Conservation (phyloP, 1,140 invertebrate genomes). For the Drosophila simulans region DNA sequence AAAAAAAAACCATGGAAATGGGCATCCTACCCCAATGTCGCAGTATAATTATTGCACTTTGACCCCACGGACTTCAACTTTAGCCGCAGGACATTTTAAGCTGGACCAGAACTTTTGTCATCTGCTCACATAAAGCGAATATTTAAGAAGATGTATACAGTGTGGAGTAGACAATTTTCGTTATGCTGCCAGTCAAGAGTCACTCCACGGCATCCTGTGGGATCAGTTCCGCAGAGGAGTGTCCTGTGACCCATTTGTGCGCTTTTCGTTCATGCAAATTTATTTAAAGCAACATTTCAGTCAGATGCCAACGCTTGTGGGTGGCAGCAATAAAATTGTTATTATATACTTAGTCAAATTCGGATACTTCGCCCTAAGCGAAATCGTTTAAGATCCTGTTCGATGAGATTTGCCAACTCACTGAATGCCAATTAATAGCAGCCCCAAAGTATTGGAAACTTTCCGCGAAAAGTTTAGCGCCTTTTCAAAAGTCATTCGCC, state of each 20-base stretch:
- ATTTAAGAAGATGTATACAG: constrained; percentile 22
- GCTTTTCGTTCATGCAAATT: constrained; percentile 21
- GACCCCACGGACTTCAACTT: constrained; percentile 4
- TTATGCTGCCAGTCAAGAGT: constrained; percentile 8
- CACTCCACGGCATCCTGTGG: constrained; percentile 39
- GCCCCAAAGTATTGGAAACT: constrained; percentile 41
- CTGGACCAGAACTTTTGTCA: constrained; percentile 3
- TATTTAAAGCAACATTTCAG: constrained; percentile 36
- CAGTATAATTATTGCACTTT: constrained; percentile 34
- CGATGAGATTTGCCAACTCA: constrained; percentile 55
- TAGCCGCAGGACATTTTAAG: constrained; percentile 4
- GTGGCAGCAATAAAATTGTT: constrained; percentile 38
- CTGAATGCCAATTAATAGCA: constrained; percentile 59
- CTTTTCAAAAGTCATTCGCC: constrained; percentile 58
- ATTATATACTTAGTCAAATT: constrained; percentile 33
- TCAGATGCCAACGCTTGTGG: constrained; percentile 6
- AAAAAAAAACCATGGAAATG: background rate
- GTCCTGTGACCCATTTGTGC: constrained; percentile 4
- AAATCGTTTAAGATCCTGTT: constrained; percentile 17
- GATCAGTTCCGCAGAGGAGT: constrained; percentile 2
- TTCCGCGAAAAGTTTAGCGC: constrained; percentile 26
- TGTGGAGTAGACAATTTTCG: constrained; percentile 4
- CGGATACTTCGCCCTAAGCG: background rate
- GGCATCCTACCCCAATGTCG: background rate
- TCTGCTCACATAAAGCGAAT: constrained; percentile 16